Conservation (phyloP, 2,797 vertebrate species). For the Moxostoma hubbsi region DNA sequence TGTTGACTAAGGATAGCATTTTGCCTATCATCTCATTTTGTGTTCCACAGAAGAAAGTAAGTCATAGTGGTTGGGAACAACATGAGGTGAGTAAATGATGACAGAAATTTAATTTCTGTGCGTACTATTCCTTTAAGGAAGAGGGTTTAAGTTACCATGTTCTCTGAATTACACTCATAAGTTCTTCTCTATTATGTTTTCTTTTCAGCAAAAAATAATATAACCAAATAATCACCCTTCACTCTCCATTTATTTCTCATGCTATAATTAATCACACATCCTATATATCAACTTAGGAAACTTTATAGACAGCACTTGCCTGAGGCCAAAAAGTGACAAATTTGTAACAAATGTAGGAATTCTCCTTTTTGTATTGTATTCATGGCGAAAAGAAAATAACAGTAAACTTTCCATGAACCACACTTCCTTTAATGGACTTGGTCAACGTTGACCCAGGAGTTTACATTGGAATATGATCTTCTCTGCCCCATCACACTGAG, state of each 20-base stretch:
- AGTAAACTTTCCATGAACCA: conserved; percentile 99
- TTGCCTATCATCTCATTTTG: too few relatives aligned
- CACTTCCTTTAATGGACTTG: conserved; percentile 92
- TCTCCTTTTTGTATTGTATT: conserved; percentile 86
- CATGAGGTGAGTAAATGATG: too few relatives aligned
- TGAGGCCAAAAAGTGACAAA: conserved; percentile 79
- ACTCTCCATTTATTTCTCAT: conserved; percentile 76
- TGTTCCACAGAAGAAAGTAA: too few relatives aligned
- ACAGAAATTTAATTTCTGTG: too few relatives aligned
- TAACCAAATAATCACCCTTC: conserved; percentile 65
- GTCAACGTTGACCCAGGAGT: conserved; percentile 93
- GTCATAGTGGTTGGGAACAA: too few relatives aligned
- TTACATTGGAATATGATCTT: conserved; percentile 92
- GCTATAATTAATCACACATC: conserved; percentile 76
- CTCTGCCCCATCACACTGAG: conserved; percentile 90
- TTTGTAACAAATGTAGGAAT: conserved; percentile 86
- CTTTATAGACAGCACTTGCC: conserved; percentile 78
- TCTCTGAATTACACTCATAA: too few relatives aligned
- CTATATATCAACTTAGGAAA: conserved; percentile 85
- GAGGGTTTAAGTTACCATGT: not conserved
- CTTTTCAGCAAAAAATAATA: conserved; percentile 62
- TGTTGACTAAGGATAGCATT: too few relatives aligned
- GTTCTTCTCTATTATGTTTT: conserved; percentile 16
- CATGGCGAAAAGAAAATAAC: conserved; percentile 95
- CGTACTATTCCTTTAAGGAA: too few relatives aligned